Base-by-base conservation (phyloP, 2,797 vertebrate species). In the Macroramphosus scolopax region DNA sequence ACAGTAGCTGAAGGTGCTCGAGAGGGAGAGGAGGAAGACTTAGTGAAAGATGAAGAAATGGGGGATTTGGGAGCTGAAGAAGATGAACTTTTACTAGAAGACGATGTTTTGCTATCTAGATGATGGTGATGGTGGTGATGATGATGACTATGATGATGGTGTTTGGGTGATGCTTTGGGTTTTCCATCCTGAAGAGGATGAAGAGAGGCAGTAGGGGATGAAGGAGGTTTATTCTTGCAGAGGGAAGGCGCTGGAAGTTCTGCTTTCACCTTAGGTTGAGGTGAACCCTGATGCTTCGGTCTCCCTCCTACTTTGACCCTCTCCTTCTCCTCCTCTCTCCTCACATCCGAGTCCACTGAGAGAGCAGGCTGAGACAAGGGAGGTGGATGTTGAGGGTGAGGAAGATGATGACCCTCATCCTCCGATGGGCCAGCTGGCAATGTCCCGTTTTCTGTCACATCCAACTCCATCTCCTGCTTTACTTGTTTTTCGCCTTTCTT, bases 221-320 rank as follows among this genome's bases (percentile, higher is more conserved):
- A 70, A 64, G 44, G 35, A 46, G 70, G 39, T 86, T 89, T 68
- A 75, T 78, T 49, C 81, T 86, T 69, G 69, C 70, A 63, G 50
- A 53, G 67, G 53, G 80, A 67, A 84, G 51, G 65, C 6, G 75
- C 44, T 26, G 62, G 7, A 70, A 75, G 76, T 82, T 93, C 92
- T 0, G 83, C 74, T 81, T 92, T 94, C 40, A 84, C 46, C 26
- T 85, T 68, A 68, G 43, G 35, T 79, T 70, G 65, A 83, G 83
- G 24, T 60, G 81, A 53, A 32, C 32, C 45, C 58, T 79, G 80
- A 12, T 1, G 14, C 51, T 57, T 60, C 34, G 46, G 51, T n/a
- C 72, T 82, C 61, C 45, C 86, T 79, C 5, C 75, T 53, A 37
- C 52, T 16, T 51, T 49, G 1, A 5, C 11, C 14, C 32, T 44